Evolutionary conservation across 2,113 vertebrate genomes (phyloP), one percentile per base, ranked within the genome.

Genomic region (Perccottus glenii): DNA sequence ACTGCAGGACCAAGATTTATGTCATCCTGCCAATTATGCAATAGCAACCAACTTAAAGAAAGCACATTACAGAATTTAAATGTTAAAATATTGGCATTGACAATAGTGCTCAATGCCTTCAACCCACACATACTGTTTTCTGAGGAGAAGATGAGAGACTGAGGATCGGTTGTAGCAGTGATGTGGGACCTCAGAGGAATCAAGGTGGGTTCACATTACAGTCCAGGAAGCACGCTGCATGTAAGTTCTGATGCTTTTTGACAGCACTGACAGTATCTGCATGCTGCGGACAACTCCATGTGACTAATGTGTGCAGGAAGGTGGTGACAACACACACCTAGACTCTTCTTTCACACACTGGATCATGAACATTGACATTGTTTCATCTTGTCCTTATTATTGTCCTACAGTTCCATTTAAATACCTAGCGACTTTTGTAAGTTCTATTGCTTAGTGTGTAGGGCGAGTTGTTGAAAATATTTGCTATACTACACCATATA

Each of bases 21-120:
- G 60, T 70, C 73, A 70, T 74, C 35, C 14, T 9, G 14, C 32
- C 57, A 65, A 50, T 82, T 57, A 80, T 60, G 67, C 62, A 84
- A 76, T n/a, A 7, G n/a, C 43, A 16, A 56, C 56, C 42, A 32
- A 11, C 14, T 16, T 64, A 35, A 53, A 49, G 43, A 48, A 32
- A 19, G 56, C 5, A 60, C 14, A 33, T 46, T 43, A 19, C 27
- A 60, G 4, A 50, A 33, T 4, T 5, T n/a, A 4, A 47, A 11
- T 70, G 42, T 11, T 9, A 44, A 27, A 16, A 32, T 71, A n/a
- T 56, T 27, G 19, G 10, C 1, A 9, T 45, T 36, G 6, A 14
- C 14, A 1, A 1, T 27, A 27, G 19, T 27, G 19, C 19, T 27
- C 19, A 27, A 27, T 27, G 19, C 19, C 19, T 27, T 27, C 5